These are phyloP conservation scores for Acomys russatus DNA, from an alignment of 2,797 vertebrate genomes.

Conservation along the genomic window DNA sequence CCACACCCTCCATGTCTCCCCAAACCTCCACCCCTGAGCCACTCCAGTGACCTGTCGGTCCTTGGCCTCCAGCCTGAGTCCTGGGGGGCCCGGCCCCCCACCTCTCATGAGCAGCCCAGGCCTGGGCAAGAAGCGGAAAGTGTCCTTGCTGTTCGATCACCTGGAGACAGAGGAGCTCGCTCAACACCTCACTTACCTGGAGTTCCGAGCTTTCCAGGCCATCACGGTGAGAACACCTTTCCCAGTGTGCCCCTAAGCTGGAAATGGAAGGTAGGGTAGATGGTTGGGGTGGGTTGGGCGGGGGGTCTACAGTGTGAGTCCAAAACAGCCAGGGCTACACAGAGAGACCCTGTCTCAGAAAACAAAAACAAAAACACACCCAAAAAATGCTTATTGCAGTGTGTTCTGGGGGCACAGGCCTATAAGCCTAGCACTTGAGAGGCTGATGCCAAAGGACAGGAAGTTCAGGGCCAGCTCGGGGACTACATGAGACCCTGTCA, in stretches of 20 bases:
- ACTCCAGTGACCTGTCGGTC: neutral
- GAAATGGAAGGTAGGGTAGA: neutral
- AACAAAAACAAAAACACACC: too few species aligned
- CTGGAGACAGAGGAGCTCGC: slow-evolving; percentile 95
- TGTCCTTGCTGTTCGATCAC: slow-evolving; percentile 96
- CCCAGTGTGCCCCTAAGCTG: too few species aligned
- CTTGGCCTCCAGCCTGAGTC: slow-evolving; percentile 76
- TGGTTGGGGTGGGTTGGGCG: too few species aligned
- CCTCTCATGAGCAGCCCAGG: slow-evolving; percentile 78
- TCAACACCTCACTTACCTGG: slow-evolving; percentile 94
- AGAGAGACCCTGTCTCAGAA: too few species aligned
- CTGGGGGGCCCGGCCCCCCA: slow-evolving; percentile 77
- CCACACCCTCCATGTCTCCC: neutral
- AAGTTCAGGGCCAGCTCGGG: neutral
- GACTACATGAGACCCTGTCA: neutral
- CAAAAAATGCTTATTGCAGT: neutral
- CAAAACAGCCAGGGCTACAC: too few species aligned
- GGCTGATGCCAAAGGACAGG: too few species aligned
- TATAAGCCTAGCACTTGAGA: too few species aligned
- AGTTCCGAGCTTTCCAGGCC: slow-evolving; percentile 95
- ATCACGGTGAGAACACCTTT: slow-evolving; percentile 90
- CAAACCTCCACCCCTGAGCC: neutral
- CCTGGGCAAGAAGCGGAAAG: slow-evolving; percentile 95
- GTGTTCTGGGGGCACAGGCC: neutral
- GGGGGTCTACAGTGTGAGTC: too few species aligned